phyloP scores from a whole-genome alignment of 2,113 vertebrate genomes.

The Gorsachius goisagi region DNA sequence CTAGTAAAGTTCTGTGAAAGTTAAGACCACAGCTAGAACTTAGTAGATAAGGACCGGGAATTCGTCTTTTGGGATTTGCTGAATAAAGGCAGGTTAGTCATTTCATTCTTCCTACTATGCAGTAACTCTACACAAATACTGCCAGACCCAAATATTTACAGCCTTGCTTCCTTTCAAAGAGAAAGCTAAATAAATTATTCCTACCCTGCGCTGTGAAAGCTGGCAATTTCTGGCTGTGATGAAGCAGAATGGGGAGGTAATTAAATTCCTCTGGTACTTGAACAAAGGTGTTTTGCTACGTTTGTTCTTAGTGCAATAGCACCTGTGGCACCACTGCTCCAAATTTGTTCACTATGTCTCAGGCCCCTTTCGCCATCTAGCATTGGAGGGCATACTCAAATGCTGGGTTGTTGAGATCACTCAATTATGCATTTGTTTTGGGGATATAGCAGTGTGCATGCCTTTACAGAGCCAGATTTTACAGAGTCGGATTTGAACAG shows the following conservation, averaged over 20 bases:
- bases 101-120: neutral
- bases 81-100: neutral
- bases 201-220: neutral
- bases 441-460: accelerated
- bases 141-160: neutral
- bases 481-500: neutral
- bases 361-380: neutral
- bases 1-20: neutral
- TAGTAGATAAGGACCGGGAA: neutral
- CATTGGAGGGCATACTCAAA: neutral
- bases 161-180: neutral
- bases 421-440: neutral
- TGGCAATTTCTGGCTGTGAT: neutral
- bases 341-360: accelerated
- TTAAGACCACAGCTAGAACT: neutral
- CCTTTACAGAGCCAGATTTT: neutral
- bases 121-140: neutral
- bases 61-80: neutral
- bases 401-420: accelerated
- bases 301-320: neutral
- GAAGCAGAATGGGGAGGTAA: neutral
- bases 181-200: neutral
- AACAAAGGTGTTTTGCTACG: neutral
- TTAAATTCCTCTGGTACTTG: neutral
- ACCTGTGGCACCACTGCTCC: neutral